Conservation (phyloP, 2,888 invertebrate species). For the Arctia plantaginis region DNA sequence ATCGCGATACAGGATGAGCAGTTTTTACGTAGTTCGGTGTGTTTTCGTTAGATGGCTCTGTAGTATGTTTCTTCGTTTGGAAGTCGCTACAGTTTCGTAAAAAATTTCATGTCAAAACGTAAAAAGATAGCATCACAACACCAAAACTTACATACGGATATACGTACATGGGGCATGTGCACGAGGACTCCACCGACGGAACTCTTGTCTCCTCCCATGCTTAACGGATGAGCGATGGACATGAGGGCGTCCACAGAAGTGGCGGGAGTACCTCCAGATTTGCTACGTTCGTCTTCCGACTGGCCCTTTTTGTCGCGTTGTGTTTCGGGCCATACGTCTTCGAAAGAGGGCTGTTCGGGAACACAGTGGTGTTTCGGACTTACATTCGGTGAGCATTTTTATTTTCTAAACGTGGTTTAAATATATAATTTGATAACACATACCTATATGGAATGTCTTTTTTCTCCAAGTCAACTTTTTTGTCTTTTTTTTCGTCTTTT, state of each 20-base stretch:
- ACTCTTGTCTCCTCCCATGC: constrained; percentile 86
- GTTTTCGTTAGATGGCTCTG: no score
- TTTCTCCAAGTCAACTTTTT: no score
- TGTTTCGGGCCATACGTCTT: constrained; percentile 89
- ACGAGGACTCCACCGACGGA: constrained; percentile 95
- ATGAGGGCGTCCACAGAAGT: constrained; percentile 66
- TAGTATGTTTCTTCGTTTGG: no score
- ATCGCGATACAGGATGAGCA: no score
- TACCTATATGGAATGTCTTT: no score
- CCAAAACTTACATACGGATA: constrained; percentile 9
- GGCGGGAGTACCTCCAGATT: constrained; percentile 64
- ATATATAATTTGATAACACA: no score
- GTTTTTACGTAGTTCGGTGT: no score
- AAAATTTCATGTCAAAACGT: constrained; percentile 11
- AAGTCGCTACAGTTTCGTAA: no score
- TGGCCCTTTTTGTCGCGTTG: constrained; percentile 85
- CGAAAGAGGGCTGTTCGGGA: constrained; percentile 58
- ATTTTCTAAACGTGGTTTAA: no score
- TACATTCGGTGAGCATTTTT: no score
- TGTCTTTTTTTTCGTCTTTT: not conserved
- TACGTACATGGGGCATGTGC: constrained; percentile 96
- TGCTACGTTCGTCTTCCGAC: constrained; percentile 87
- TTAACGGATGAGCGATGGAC: constrained; percentile 68
- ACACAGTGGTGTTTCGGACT: no score
- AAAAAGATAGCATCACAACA: constrained; percentile 18